Evolutionary conservation across 2,888 invertebrate genomes (phyloP), one percentile per base, ranked within the genome.

Genomic region (Standfussiana lucernea): DNA sequence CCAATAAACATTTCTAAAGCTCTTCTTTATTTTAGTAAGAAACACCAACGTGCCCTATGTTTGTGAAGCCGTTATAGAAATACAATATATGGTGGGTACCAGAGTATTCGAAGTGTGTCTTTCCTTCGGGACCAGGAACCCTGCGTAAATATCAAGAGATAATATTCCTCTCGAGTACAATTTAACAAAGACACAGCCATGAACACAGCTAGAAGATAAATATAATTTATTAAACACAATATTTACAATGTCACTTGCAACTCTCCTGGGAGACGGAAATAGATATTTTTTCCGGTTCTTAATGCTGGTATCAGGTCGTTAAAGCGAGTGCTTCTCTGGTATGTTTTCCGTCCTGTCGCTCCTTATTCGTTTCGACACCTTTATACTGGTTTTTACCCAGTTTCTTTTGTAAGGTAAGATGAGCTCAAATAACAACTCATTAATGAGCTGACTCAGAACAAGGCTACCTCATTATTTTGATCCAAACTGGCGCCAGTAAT

Each of bases 311-410:
- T 81, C 85, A 88, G 68, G 73, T 83, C 78, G 79, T 85, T 88
- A 86, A 75, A 75, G 75, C 77, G 82, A 86, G 83, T 80, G 66
- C 79, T 80, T 40, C 62, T 66, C 61, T 73, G 83, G 85, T 86
- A 86, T 85, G 82, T 85, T 86, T 88, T 88, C 79, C 87, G 85
- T 86, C 86, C 88, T 86, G 89, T 86, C 80, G 62, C 86, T 81
- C 86, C 82, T 87, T 82, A 82, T 81, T 85, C 56, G 88, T 75
- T 75, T 72, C 64, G 72, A 86, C 79, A 84, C 69, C 71, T 83
- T 68, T 66, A 77, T 45, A 56, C 62, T 78, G 40, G 71, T 42
- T 79, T 75, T 80, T 72, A 77, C 75, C 71, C 65, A 77, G 79
- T 79, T 64, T 73, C 24, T 72, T 53, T 70, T 35, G n/a, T n/a